Evolutionary conservation across 2,797 vertebrate species (phyloP).

Genomic region (Adelosebastes latens): DNA sequence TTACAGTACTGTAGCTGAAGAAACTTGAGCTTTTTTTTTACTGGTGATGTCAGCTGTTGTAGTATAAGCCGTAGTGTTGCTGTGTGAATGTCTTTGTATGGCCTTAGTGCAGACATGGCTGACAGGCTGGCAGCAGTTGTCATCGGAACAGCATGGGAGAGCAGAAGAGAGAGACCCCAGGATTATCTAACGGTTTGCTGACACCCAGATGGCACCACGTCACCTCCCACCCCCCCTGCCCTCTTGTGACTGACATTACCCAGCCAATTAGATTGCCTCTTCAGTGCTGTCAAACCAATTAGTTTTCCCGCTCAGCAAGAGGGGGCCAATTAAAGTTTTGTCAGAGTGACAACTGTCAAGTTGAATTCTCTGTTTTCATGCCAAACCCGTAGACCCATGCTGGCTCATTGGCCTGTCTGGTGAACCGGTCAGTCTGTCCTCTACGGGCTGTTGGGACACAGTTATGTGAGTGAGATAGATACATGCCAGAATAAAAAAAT

Average conservation of each 20-base stretch:
- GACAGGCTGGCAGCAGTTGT: constrained; percentile 69
- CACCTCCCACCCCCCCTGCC: constrained; percentile 14
- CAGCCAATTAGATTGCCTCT: constrained; percentile 74
- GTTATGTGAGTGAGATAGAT: not conserved
- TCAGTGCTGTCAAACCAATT: constrained; percentile 71
- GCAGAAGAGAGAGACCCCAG: constrained; percentile 53
- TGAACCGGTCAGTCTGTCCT: constrained; percentile 27
- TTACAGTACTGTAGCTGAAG: not conserved
- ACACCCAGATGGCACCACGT: constrained; percentile 87
- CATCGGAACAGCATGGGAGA: constrained; percentile 37
- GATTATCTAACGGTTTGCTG: constrained; percentile 83
- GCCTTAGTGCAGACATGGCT: constrained; percentile 23
- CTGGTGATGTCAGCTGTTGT: constrained; percentile 33
- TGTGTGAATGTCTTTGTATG: constrained; percentile 23
- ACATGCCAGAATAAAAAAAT: not conserved
- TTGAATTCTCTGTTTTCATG: constrained; percentile 48
- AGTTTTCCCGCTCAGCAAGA: constrained; percentile 54
- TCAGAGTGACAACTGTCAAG: constrained; percentile 58
- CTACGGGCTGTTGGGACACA: not conserved
- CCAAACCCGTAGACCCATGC: constrained; percentile 24
- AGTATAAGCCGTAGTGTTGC: not conserved
- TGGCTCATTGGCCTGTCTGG: constrained; percentile 10
- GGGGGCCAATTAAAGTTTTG: constrained; percentile 56
- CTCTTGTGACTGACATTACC: constrained; percentile 66
- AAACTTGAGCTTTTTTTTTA: constrained; percentile 31